Evolutionary conservation across 2,113 vertebrate genomes (phyloP).

Genomic region (Emydocephalus ijimae): DNA sequence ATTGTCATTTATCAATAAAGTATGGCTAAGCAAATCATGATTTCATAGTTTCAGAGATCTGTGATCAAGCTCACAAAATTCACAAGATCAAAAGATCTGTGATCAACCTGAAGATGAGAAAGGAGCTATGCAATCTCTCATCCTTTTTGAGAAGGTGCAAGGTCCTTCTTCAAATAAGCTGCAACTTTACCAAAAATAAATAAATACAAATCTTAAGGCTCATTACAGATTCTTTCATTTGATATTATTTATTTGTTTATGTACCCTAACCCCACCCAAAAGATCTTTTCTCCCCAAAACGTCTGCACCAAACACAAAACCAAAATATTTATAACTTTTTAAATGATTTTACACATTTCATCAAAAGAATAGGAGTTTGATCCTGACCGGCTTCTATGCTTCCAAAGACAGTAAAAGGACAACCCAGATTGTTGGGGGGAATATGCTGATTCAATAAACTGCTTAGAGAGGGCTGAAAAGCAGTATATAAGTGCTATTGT

Average conservation of each 20-base stretch:
- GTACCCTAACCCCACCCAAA: not conserved
- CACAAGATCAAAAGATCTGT: not conserved
- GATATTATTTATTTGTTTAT: not conserved
- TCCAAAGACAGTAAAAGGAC: no score
- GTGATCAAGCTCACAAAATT: not conserved
- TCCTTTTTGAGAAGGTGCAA: not conserved
- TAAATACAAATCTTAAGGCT: not conserved
- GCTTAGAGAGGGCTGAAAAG: no score
- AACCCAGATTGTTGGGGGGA: no score
- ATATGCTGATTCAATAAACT: no score
- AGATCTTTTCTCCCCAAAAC: not conserved
- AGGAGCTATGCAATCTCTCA: not conserved
- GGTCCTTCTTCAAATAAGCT: not conserved
- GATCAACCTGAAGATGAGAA: not conserved
- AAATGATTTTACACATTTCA: not conserved
- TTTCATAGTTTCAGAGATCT: not conserved
- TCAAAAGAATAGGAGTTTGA: not conserved
- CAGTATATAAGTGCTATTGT: no score
- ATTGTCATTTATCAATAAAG: not conserved
- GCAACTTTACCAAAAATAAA: not conserved
- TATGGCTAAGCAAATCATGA: not conserved
- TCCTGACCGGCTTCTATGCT: no score
- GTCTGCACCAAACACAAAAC: not conserved
- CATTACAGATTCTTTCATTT: not conserved
- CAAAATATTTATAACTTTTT: not conserved